Conservation (phyloP, 2,888 invertebrate genomes). For the Hypsopygia costalis region DNA sequence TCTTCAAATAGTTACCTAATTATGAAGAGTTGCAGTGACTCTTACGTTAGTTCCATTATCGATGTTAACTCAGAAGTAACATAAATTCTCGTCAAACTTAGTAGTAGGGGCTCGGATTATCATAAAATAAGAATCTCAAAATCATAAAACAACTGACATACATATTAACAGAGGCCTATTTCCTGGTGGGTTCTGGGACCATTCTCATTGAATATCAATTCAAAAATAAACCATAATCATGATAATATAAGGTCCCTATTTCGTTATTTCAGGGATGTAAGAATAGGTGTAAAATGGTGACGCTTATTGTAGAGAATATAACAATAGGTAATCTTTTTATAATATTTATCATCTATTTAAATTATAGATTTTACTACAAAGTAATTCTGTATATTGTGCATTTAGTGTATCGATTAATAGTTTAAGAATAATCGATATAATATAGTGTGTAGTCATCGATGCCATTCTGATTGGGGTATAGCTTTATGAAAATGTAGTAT, state of each 20-base stretch:
- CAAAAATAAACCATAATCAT: constrained; percentile 63
- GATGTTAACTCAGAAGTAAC: too few relatives aligned
- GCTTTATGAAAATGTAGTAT: constrained; percentile 82
- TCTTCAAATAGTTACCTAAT: too few relatives aligned
- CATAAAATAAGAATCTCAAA: not conserved
- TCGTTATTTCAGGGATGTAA: constrained; percentile 56
- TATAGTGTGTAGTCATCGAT: constrained; percentile 45
- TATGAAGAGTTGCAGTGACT: too few relatives aligned
- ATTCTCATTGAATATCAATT: constrained; percentile 71
- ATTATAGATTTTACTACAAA: constrained; percentile 45
- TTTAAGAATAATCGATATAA: constrained; percentile 30
- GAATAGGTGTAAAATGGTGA: constrained; percentile 62
- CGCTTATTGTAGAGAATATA: constrained; percentile 71
- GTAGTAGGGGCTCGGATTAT: too few relatives aligned
- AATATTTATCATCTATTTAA: constrained; percentile 64
- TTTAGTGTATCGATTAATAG: constrained; percentile 56
- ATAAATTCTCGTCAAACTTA: too few relatives aligned
- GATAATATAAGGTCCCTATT: constrained; percentile 54
- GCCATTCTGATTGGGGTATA: constrained; percentile 81
- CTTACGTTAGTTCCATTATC: too few relatives aligned
- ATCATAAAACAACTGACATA: not conserved
- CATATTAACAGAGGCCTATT: constrained; percentile 53
- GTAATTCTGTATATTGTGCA: constrained; percentile 66
- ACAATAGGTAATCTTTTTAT: constrained; percentile 62
- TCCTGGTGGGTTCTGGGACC: constrained; percentile 71